A percentile compares a stretch with the other conserved stretches of the same genome.
phyloP scores from a whole-genome alignment of 2,888 invertebrate species.

The Bombylius discolor region DNA sequence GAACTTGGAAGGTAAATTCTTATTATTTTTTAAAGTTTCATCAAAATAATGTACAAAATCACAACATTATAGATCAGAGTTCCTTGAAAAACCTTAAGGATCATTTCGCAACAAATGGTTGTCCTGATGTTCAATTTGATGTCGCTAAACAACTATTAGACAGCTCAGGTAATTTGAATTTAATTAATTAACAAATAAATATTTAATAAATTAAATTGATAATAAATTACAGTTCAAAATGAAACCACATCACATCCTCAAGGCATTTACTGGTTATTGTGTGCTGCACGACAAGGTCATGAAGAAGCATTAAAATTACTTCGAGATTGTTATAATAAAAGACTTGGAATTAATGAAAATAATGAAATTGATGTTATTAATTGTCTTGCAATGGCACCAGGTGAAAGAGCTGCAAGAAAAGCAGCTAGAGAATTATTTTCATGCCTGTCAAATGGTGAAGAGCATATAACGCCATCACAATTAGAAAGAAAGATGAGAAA shows the following conservation, averaged over 20 bases:
- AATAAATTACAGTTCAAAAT: neutral
- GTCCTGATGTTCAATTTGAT: slow-evolving; percentile 78
- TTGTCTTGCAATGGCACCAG: slow-evolving; percentile 70
- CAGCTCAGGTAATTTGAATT: slow-evolving; percentile 47
- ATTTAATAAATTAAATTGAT: no score
- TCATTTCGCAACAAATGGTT: slow-evolving; percentile 77
- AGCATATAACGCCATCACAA: slow-evolving; percentile 75
- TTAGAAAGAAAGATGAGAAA: slow-evolving; percentile 61
- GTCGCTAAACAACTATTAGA: slow-evolving; percentile 73
- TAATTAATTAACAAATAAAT: no score
- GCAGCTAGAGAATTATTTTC: slow-evolving; percentile 80
- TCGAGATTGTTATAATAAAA: slow-evolving; percentile 43
- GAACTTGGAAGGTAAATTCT: slow-evolving; percentile 32
- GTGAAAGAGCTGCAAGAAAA: slow-evolving; percentile 76
- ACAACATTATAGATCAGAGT: slow-evolving; percentile 24
- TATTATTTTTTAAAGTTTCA: neutral
- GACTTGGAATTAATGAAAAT: slow-evolving; percentile 59
- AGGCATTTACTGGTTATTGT: slow-evolving; percentile 83
- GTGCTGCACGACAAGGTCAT: slow-evolving; percentile 85
- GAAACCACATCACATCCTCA: slow-evolving; percentile 43
- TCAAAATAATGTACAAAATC: neutral
- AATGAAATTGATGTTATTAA: slow-evolving; percentile 59
- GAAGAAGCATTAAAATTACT: slow-evolving; percentile 72
- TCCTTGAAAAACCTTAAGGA: slow-evolving; percentile 39
- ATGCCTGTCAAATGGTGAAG: slow-evolving; percentile 75